These are phyloP conservation scores for Pristiophorus japonicus DNA, from an alignment of 2,113 vertebrate genomes.

Conservation along the genomic window DNA sequence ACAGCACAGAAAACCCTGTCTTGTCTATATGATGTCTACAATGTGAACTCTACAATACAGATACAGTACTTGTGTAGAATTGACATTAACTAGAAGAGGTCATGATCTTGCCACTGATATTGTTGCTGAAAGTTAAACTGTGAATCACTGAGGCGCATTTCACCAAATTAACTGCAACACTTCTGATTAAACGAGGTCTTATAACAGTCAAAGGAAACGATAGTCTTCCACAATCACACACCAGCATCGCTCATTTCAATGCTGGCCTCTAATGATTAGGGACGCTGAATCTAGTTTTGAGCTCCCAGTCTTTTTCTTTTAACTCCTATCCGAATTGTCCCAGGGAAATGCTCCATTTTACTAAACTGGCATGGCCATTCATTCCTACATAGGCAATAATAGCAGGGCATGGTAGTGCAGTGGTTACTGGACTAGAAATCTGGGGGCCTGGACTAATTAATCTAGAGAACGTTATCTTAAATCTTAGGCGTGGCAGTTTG, in stretches of 20 bases:
- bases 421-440: background rate
- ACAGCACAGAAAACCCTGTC: background rate
- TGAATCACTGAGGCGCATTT: background rate
- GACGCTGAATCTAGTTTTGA: background rate
- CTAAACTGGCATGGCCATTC: background rate
- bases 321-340: background rate
- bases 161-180: background rate
- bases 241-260: background rate
- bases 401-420: background rate
- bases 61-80: background rate
- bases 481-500: background rate
- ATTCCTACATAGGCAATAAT: background rate
- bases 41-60: background rate
- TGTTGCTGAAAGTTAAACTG: background rate
- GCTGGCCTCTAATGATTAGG: background rate
- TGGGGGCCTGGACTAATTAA: background rate
- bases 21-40: background rate
- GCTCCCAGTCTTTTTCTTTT: background rate
- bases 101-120: too few species aligned
- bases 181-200: background rate
- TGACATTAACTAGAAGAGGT: too few species aligned
- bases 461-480: background rate
- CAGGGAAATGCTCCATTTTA: background rate
- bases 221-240: background rate
- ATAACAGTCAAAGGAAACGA: background rate